phyloP scores from a whole-genome alignment of 2,113 vertebrate genomes.

The Calidris pugnax region DNA sequence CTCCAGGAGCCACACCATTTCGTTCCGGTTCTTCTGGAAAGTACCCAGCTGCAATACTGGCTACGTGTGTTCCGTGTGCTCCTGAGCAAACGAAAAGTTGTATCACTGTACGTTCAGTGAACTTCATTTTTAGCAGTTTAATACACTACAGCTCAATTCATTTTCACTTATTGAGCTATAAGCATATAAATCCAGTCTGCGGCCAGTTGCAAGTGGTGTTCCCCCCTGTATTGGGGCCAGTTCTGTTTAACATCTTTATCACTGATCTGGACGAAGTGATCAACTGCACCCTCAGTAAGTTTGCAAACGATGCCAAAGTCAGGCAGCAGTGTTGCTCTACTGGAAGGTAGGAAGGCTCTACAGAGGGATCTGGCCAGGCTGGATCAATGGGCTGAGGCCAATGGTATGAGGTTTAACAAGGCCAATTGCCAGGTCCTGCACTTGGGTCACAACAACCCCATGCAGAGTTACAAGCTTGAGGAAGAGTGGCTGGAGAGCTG shows the following conservation, averaged over 20 bases:
- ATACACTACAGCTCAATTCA: background rate
- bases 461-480: rapidly evolving
- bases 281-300: rapidly evolving
- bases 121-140: background rate
- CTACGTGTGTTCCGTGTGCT: constrained; percentile 96
- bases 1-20: constrained; percentile 93
- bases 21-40: constrained; percentile 95
- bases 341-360: background rate
- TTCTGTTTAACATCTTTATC: background rate
- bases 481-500: background rate
- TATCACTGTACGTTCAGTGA: background rate
- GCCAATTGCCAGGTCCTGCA: background rate
- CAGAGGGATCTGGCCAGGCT: background rate
- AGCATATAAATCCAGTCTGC: background rate
- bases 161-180: background rate
- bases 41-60: constrained; percentile 95
- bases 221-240: background rate
- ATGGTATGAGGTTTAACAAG: background rate
- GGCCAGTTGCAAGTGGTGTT: background rate
- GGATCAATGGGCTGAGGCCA: background rate
- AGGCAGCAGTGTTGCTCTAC: rapidly evolving
- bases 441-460: background rate
- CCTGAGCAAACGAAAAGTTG: constrained; percentile 70
- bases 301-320: rapidly evolving
- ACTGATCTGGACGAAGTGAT: background rate